These are phyloP conservation scores for Nettapus auritus DNA, from an alignment of 2,113 vertebrate species.

Conservation along the genomic window DNA sequence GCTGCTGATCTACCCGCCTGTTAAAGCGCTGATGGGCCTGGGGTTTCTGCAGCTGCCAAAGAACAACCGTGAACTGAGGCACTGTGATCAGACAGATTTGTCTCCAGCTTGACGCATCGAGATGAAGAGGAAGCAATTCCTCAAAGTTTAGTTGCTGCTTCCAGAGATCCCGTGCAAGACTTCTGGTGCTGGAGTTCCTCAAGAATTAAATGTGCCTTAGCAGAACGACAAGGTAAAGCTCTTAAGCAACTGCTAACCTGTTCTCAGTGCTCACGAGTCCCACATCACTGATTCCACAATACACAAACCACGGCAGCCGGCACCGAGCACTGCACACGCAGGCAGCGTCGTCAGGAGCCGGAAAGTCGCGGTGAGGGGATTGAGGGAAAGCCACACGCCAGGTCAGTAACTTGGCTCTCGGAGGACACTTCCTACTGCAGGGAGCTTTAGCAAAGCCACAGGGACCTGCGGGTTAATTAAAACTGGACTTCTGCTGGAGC, in stretches of 20 bases:
- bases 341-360: slow-evolving; percentile 38
- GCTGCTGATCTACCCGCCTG: too few relatives aligned
- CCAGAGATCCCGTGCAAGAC: slow-evolving; percentile 41
- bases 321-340: slow-evolving; percentile 21
- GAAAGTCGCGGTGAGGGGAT: slow-evolving; percentile 50
- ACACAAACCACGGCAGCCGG: slow-evolving; percentile 38
- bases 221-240: slow-evolving; percentile 45
- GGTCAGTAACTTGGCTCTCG: slow-evolving; percentile 59
- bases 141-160: slow-evolving; percentile 61
- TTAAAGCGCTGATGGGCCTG: background rate
- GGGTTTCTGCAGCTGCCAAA: slow-evolving; percentile 12
- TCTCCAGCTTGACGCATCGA: slow-evolving; percentile 59
- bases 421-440: slow-evolving; percentile 52
- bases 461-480: slow-evolving; percentile 23
- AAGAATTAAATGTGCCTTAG: slow-evolving; percentile 41
- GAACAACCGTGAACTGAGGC: slow-evolving; percentile 14
- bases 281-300: slow-evolving; percentile 34
- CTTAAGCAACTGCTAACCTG: slow-evolving; percentile 47
- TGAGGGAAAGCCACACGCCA: slow-evolving; percentile 69
- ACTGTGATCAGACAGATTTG: slow-evolving; percentile 54
- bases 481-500: background rate
- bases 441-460: slow-evolving; percentile 64
- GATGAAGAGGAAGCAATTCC: slow-evolving; percentile 52
- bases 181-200: slow-evolving; percentile 22
- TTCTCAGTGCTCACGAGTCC: slow-evolving; percentile 50